Conservation (phyloP, 2,888 invertebrate species). For the Epirrita christyi region DNA sequence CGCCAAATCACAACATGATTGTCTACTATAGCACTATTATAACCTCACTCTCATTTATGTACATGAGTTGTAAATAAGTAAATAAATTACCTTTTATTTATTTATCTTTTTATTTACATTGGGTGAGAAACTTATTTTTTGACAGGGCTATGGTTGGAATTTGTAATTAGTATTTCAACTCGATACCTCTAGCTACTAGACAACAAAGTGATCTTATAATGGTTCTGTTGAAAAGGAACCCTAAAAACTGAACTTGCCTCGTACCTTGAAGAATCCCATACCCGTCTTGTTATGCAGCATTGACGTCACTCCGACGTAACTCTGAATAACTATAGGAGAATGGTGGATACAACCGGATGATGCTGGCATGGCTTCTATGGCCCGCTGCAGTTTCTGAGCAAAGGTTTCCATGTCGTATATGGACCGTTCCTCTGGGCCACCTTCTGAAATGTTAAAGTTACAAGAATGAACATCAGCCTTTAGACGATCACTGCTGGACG, state of each 20-base stretch:
- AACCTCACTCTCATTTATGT: no score
- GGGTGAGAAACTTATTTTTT: no score
- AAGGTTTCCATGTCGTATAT: conserved; percentile 87
- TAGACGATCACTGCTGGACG: no score
- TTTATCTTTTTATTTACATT: no score
- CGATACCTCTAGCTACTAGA: no score
- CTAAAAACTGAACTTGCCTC: conserved; percentile 94
- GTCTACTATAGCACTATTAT: no score
- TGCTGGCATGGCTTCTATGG: conserved; percentile 75
- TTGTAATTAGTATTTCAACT: not conserved
- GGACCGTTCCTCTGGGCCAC: conserved; percentile 64
- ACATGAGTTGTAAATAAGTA: no score
- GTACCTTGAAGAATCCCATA: conserved; percentile 94
- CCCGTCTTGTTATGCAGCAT: conserved; percentile 92
- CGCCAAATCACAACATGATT: no score
- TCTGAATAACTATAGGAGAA: conserved; percentile 90
- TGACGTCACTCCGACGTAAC: conserved; percentile 91
- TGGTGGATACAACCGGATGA: conserved; percentile 85
- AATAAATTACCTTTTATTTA: no score
- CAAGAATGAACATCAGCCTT: no score
- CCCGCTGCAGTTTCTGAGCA: conserved; percentile 81
- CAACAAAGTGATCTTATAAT: no score
- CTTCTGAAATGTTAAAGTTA: conserved; percentile 52
- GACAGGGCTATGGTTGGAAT: not conserved
- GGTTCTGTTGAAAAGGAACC: not conserved